A percentile compares a stretch with the other conserved stretches of the same genome.
phyloP scores from a whole-genome alignment of 2,888 invertebrate genomes.

The Drosophila picticornis region DNA sequence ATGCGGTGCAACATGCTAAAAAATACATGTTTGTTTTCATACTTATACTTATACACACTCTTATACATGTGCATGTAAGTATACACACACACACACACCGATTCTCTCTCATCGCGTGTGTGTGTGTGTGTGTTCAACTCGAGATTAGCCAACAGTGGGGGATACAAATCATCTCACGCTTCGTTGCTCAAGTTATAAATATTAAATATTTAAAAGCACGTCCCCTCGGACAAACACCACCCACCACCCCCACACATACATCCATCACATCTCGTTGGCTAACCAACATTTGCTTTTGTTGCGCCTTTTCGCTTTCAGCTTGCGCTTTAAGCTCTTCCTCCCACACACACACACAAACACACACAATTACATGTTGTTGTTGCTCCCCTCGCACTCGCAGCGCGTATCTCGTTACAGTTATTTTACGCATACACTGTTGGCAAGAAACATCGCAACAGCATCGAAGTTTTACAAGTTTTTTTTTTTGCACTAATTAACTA shows the following conservation, averaged over 20 bases:
- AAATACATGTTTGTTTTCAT: slow-evolving; percentile 47
- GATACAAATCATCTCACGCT: slow-evolving; percentile 79
- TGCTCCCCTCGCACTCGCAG: slow-evolving; percentile 10
- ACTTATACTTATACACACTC: slow-evolving; percentile 7
- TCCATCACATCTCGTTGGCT: slow-evolving; percentile 41
- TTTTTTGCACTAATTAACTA: neutral
- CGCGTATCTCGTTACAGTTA: slow-evolving; percentile 67
- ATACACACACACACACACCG: slow-evolving; percentile 3
- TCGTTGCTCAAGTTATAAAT: slow-evolving; percentile 78
- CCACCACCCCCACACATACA: slow-evolving; percentile 23
- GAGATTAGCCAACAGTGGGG: slow-evolving; percentile 80
- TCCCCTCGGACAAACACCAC: slow-evolving; percentile 11
- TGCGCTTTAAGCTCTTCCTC: slow-evolving; percentile 56
- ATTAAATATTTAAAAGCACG: slow-evolving; percentile 76
- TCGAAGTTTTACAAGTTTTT: neutral
- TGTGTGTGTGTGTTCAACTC: slow-evolving; percentile 36
- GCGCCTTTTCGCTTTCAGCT: slow-evolving; percentile 71
- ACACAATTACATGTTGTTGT: slow-evolving; percentile 1
- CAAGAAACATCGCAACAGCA: slow-evolving; percentile 52
- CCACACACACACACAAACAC: too few relatives aligned
- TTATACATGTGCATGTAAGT: slow-evolving; percentile 10
- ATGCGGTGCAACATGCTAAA: slow-evolving; percentile 79
- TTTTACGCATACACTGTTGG: slow-evolving; percentile 73
- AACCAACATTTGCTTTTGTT: slow-evolving; percentile 55
- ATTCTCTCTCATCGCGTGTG: slow-evolving; percentile 22